phyloP scores from a whole-genome alignment of 2,797 vertebrate genomes.

The Gymnodraco acuticeps region DNA sequence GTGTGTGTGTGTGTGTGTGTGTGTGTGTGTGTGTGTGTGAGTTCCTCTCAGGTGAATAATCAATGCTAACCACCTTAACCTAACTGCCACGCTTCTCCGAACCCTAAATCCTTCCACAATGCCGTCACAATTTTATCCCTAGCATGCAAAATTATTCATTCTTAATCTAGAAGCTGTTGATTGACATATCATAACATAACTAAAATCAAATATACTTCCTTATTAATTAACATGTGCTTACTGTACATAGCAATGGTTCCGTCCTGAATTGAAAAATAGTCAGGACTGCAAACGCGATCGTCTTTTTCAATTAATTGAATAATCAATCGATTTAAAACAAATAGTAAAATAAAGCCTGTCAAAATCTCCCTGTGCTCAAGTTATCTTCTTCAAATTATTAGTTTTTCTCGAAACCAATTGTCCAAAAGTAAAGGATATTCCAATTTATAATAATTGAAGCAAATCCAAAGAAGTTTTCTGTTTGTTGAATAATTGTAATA shows the following conservation, averaged over 20 bases:
- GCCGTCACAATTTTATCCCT: constrained; percentile 1
- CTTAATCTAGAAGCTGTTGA: constrained; percentile 82
- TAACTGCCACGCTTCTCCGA: constrained; percentile 43
- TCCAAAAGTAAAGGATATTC: background rate
- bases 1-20: constrained; percentile 7
- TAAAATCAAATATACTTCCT: no score
- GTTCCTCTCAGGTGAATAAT: constrained; percentile 44
- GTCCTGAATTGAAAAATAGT: no score
- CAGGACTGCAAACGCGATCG: background rate
- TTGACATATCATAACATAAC: no score
- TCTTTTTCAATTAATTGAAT: background rate
- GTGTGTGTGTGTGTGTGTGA: background rate
- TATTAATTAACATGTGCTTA: no score
- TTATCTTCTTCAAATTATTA: background rate
- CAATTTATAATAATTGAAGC: background rate
- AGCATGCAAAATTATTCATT: constrained; percentile 87
- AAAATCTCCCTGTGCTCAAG: background rate
- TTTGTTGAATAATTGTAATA: background rate
- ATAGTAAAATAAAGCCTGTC: background rate
- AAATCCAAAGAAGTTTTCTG: background rate
- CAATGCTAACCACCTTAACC: constrained; percentile 63
- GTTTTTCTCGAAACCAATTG: background rate
- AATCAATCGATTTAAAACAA: background rate
- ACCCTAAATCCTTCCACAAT: constrained; percentile 26
- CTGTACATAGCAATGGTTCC: no score